Evolutionary conservation across 2,888 invertebrate species (phyloP).

Genomic region (Antitype chi): DNA sequence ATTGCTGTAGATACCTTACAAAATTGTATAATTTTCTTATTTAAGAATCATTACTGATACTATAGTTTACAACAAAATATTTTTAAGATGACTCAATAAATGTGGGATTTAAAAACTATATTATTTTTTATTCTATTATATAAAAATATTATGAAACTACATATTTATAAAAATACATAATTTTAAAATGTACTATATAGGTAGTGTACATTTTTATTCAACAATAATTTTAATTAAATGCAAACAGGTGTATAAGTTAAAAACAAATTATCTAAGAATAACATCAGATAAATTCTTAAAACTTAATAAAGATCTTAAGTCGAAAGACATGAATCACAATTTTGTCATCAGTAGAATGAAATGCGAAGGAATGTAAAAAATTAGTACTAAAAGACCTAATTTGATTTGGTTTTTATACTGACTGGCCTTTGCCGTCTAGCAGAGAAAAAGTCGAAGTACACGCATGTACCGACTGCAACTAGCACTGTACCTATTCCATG

Average conservation of each 20-base stretch:
- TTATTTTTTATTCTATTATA: slow-evolving; percentile 33
- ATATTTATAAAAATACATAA: slow-evolving; percentile 25
- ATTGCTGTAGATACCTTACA: slow-evolving; percentile 59
- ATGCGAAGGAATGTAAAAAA: slow-evolving; percentile 37
- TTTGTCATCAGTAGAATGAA: background rate
- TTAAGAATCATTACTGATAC: slow-evolving; percentile 49
- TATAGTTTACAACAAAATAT: slow-evolving; percentile 54
- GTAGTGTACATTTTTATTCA: background rate
- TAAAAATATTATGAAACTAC: background rate
- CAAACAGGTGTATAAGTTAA: slow-evolving; percentile 21
- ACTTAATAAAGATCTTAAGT: slow-evolving; percentile 30
- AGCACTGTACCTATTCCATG: slow-evolving; percentile 82
- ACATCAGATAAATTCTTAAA: slow-evolving; percentile 19
- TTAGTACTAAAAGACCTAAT: slow-evolving; percentile 11
- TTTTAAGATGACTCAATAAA: slow-evolving; percentile 69
- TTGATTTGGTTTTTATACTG: slow-evolving; percentile 72
- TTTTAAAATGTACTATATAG: slow-evolving; percentile 1
- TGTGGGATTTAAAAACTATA: slow-evolving; percentile 47
- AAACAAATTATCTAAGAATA: slow-evolving; percentile 23
- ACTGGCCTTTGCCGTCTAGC: slow-evolving; percentile 79
- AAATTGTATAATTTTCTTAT: slow-evolving; percentile 58
- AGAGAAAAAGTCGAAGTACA: slow-evolving; percentile 85
- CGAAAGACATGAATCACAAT: slow-evolving; percentile 15
- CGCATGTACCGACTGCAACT: slow-evolving; percentile 83
- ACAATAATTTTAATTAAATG: slow-evolving; percentile 33